These are phyloP conservation scores for Otolemur crassicaudatus DNA, from an alignment of 2,797 vertebrate genomes.

Conservation along the genomic window DNA sequence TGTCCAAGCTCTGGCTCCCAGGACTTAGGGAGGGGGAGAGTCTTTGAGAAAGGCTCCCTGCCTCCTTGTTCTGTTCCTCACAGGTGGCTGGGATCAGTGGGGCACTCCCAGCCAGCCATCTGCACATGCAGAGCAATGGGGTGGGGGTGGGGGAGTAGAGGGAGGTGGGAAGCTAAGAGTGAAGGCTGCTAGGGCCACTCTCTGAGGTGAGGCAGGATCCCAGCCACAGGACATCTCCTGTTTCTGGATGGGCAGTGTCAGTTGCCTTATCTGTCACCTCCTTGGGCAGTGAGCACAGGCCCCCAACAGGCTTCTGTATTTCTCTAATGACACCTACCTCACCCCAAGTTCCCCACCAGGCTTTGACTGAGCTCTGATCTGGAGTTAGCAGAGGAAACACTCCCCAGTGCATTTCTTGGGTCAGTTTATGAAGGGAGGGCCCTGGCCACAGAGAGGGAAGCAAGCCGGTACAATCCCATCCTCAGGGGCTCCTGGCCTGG, in stretches of 20 bases:
- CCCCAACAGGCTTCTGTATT: background rate
- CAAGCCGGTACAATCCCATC: background rate
- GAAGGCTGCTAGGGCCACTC: background rate
- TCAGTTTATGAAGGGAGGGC: background rate
- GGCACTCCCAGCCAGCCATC: background rate
- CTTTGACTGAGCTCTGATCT: background rate
- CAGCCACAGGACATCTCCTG: background rate
- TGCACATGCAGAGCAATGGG: background rate
- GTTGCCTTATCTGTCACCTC: background rate
- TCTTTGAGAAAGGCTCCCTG: slow-evolving; percentile 32
- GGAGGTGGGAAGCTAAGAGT: background rate
- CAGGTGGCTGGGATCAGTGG: slow-evolving; percentile 75
- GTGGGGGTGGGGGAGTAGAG: rapidly evolving
- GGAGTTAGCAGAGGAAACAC: background rate
- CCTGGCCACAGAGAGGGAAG: background rate
- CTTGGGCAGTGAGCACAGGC: background rate
- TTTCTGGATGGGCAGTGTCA: background rate
- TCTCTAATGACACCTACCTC: background rate
- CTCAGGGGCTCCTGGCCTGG: background rate
- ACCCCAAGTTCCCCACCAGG: background rate
- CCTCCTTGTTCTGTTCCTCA: slow-evolving; percentile 28
- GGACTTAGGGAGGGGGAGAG: slow-evolving; percentile 41
- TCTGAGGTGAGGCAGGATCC: background rate
- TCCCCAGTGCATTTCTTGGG: background rate
- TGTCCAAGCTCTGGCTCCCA: slow-evolving; percentile 79